Evolutionary conservation across 2,888 invertebrate genomes (phyloP), one percentile per base, ranked within the genome.

Genomic region (Shargacucullia verbasci): DNA sequence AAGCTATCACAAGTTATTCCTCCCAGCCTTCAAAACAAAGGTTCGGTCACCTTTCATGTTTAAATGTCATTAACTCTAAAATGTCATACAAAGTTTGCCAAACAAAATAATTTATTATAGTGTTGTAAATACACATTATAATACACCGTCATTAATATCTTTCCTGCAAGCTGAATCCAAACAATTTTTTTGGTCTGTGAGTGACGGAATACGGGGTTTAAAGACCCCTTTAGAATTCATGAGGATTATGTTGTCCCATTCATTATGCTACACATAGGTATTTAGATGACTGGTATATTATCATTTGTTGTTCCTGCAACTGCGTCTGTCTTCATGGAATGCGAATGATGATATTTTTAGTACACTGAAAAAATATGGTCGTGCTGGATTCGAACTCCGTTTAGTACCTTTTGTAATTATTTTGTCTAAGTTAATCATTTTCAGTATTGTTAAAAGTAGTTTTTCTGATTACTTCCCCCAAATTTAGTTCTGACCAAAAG

Each of bases 61-160:
- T 71, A 25, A 58, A 61, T 58, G 57, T 53, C 49, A 61, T 53
- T 46, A 61, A 12, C 37, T 20, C 8, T 12, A 27, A 49, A 62
- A 62, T 53, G 57, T 43, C 55, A 40, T 12, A 27, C 25, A 14
- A 60, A 54, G 41, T 57, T 53, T 52, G 34, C 55, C 44, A 61
- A 71, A 48, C 53, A 39, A 46, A 9, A 12, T 59, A 9, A 54
- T 58, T 57, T 47, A 38, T 63, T 49, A 50, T 46, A 43, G 35
- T 41, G 20, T 56, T 27, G 34, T 52, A 55, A 52, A 52, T 34
- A 50, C 31, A 50, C 31, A 48, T 27, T 29, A 41, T 31, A 43
- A 39, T 43, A 53, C 29, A 34, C 27, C 4, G 13, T 39, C 15
- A 48, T 48, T 34, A n/a, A 33, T 15, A 33, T 49, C 12, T 40